Evolutionary conservation across 2,113 vertebrate genomes (phyloP).

Genomic region (Chionis minor): DNA sequence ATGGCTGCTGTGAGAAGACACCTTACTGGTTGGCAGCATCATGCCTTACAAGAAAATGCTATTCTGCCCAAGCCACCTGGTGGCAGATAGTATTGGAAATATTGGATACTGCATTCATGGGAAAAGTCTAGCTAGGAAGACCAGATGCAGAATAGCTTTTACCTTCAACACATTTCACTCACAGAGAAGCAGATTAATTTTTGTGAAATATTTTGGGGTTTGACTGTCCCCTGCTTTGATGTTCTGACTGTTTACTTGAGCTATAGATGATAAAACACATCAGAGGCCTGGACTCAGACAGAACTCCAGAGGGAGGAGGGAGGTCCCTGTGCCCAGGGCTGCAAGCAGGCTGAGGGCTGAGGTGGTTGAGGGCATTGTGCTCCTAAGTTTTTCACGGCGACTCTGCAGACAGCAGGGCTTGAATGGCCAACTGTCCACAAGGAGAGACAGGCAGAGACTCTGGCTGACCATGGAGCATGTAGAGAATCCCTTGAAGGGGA

Average conservation of each 20-base stretch:
- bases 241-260: neutral
- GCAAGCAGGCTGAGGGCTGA: neutral
- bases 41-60: neutral
- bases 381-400: neutral
- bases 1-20: neutral
- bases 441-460: neutral
- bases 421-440: neutral
- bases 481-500: neutral
- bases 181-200: neutral
- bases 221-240: neutral
- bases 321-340: neutral
- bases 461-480: accelerated
- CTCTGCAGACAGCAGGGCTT: neutral
- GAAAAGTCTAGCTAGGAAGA: neutral
- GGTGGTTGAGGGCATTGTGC: accelerated
- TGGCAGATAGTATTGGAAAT: neutral
- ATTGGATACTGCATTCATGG: neutral
- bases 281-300: neutral
- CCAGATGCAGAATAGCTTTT: neutral
- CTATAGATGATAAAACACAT: neutral
- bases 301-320: neutral
- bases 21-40: neutral
- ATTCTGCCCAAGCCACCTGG: neutral
- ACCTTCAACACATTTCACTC: neutral
- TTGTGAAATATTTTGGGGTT: neutral